Evolutionary conservation across 2,888 invertebrate genomes (phyloP).

Genomic region (Dysmachus trigonus): DNA sequence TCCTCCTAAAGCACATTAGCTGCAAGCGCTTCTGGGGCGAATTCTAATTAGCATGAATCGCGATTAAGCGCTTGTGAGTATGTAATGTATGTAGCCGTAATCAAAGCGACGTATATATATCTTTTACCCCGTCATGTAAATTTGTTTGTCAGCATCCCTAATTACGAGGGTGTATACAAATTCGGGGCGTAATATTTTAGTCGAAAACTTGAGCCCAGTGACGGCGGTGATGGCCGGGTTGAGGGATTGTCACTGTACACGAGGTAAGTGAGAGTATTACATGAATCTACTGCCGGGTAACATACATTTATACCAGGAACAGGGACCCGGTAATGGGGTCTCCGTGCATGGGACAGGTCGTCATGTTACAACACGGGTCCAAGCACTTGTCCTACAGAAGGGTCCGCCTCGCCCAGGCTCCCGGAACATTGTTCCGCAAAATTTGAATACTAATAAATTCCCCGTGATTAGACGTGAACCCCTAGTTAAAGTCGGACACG

Average conservation of each 20-base stretch:
- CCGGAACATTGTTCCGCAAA: background rate
- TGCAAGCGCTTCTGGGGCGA: background rate
- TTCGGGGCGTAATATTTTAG: conserved; percentile 5
- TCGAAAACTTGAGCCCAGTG: background rate
- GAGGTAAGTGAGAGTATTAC: conserved; percentile 3
- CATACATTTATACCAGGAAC: background rate
- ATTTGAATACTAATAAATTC: conserved; percentile 25
- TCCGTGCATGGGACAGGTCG: background rate
- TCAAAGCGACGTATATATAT: background rate
- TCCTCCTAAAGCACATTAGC: background rate
- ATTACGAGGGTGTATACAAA: background rate
- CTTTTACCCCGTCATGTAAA: background rate
- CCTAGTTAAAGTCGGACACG: background rate
- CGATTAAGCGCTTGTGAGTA: background rate
- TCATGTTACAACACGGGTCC: background rate
- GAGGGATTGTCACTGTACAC: background rate
- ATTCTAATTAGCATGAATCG: conserved; percentile 25
- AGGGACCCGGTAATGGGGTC: background rate
- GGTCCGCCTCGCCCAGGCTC: background rate
- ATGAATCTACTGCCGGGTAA: background rate
- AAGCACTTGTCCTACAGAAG: background rate
- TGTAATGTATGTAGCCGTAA: background rate
- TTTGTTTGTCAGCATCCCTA: background rate
- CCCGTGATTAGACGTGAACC: conserved; percentile 15
- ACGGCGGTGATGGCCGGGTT: background rate